Evolutionary conservation across 1,140 invertebrate species (phyloP).

Genomic region (Lepeophtheirus salmonis): DNA sequence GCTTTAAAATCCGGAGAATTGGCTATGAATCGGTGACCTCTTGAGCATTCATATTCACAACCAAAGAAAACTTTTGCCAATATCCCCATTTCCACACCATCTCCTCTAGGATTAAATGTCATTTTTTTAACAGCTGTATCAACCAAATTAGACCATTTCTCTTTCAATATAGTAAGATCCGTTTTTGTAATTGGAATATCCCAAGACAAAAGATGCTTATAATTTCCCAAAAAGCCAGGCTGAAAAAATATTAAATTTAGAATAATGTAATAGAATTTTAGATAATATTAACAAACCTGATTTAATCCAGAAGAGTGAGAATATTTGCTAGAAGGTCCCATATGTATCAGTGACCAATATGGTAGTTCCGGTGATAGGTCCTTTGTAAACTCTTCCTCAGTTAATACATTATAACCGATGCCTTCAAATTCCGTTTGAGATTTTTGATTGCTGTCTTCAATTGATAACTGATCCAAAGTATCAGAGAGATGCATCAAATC

Average conservation of each 20-base stretch:
- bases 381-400: not conserved
- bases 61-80: constrained; percentile 87
- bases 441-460: too few species aligned
- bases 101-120: constrained; percentile 14
- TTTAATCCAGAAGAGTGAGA: constrained; percentile 64
- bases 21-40: constrained; percentile 87
- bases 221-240: constrained; percentile 61
- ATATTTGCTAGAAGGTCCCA: constrained; percentile 74
- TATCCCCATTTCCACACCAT: constrained; percentile 27
- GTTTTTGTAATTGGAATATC: constrained; percentile 55
- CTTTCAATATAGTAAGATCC: constrained; percentile 24
- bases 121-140: constrained; percentile 19
- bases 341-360: constrained; percentile 75
- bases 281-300: constrained; percentile 22
- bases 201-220: constrained; percentile 84
- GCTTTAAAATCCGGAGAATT: constrained; percentile 65
- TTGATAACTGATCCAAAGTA: too few species aligned
- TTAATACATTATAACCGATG: not conserved
- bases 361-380: constrained; percentile 67
- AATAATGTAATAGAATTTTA: constrained; percentile 10
- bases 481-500: too few species aligned
- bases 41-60: constrained; percentile 85
- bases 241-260: constrained; percentile 34
- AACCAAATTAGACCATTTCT: constrained; percentile 30
- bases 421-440: too few species aligned